Base-by-base conservation (phyloP, 2,888 invertebrate species). In the Troglohyphantes excavatus region DNA sequence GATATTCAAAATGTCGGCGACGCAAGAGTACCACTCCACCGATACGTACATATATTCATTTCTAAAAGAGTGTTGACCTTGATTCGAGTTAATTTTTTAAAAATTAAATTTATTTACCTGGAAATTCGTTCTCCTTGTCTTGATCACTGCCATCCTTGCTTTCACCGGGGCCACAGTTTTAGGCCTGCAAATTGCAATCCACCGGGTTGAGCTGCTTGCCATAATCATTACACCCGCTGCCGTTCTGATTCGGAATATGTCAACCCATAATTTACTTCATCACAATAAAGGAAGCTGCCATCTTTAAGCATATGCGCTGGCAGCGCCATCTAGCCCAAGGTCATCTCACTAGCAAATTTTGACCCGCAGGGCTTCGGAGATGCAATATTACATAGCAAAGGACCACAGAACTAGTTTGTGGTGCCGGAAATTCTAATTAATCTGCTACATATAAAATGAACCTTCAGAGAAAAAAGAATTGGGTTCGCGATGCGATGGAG, bases 251-350 rank as follows among this genome's bases (percentile, higher is more conserved):
- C 90, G 59, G 90, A 90, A 90, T 90, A 90, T 90, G 90, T 90
- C 90, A 90, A 90, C 90, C 90, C 90, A 90, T 90, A 90, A 90
- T 90, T 90, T 90, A 90, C 90, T 90, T 79, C 90, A 90, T 90
- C 90, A 90, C 90, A 90, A 90, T 90, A 85, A 90, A 90, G 85
- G 90, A 90, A 90, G 90, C 90, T 84, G 90, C 90, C 90, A 90
- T 90, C 90, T 90, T 90, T 90, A 90, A 90, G 78, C 90, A 90
- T 85, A 90, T 83, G 72, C 85, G 67, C 72, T 53, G 43, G 59
- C 85, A 90, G 90, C 90, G 90, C 90, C 90, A 84, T 85, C 90
- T 90, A 78, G 85, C 79, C 85, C 90, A 90, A 90, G 90, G 90
- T 90, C 90, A 90, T 89, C 82, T 82, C 46, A 89, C 88, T 89